phyloP scores from a whole-genome alignment of 1,140 invertebrate genomes.

The Trichonephila clavata region DNA sequence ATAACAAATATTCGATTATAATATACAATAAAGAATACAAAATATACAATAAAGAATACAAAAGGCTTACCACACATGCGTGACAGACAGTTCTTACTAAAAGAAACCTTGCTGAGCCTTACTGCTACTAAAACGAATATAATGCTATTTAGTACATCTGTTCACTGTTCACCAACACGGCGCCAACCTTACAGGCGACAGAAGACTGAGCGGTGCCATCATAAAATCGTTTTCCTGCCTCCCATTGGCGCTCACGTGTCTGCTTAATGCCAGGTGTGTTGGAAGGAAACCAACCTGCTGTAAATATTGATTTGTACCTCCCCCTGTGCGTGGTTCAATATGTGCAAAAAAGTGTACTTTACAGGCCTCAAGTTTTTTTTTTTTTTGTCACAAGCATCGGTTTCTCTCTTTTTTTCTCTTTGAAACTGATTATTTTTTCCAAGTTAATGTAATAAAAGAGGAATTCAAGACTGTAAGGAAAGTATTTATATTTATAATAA shows the following conservation, averaged over 20 bases:
- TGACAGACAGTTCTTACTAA: background rate
- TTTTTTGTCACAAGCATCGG: background rate
- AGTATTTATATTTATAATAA: too few species aligned
- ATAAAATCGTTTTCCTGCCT: constrained; percentile 63
- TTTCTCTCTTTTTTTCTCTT: background rate
- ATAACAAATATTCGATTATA: too few species aligned
- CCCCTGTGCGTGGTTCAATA: background rate
- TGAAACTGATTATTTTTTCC: background rate
- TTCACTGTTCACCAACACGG: constrained; percentile 14
- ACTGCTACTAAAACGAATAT: background rate
- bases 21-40: background rate
- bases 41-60: background rate
- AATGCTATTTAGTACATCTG: background rate
- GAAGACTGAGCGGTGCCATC: constrained; percentile 59
- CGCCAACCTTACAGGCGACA: constrained; percentile 35
- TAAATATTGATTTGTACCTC: constrained; percentile 28
- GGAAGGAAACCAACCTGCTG: constrained; percentile 16
- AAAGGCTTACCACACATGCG: background rate
- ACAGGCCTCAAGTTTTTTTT: background rate
- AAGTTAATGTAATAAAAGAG: background rate
- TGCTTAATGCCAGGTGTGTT: constrained; percentile 45
- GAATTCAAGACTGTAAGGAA: background rate
- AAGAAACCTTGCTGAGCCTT: too few species aligned
- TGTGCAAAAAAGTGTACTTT: background rate
- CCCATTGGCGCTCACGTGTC: constrained; percentile 60